A percentile compares a stretch with the other conserved stretches of the same genome.
Evolutionary conservation across 2,888 invertebrate genomes (phyloP).

Genomic region (Scaeva pyrastri): DNA sequence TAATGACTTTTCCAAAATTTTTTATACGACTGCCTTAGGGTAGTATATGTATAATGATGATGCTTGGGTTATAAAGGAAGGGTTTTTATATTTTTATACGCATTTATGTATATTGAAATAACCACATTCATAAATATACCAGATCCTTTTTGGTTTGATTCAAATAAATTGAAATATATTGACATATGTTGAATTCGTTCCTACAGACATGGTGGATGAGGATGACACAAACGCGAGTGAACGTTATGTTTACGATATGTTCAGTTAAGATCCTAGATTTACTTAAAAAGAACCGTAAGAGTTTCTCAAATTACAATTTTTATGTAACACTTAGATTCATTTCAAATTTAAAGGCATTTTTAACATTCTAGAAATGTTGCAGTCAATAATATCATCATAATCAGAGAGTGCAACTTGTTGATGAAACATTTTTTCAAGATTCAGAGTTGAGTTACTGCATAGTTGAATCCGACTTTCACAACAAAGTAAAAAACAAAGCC

Average conservation of each 20-base stretch:
- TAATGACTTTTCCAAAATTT: conserved; percentile 48
- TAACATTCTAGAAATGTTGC: no score
- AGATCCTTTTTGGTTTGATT: conserved; percentile 13
- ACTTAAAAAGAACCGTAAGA: background rate
- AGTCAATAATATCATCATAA: no score
- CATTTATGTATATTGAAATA: background rate
- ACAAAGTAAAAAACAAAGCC: no score
- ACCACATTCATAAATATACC: background rate
- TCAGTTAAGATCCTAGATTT: background rate
- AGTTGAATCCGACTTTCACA: no score
- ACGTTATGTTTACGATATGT: background rate
- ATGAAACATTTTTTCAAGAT: no score
- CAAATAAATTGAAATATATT: conserved; percentile 25
- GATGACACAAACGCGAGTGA: background rate
- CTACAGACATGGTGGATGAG: background rate
- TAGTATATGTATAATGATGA: background rate
- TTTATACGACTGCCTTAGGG: conserved; percentile 1
- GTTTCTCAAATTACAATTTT: background rate
- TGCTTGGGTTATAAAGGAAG: background rate
- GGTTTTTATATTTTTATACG: background rate
- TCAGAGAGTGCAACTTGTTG: no score
- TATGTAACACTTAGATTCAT: no score
- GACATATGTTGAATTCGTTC: background rate
- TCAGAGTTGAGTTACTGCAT: no score
- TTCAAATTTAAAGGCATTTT: no score